Base-by-base conservation (phyloP, 1,140 invertebrate species). In the Asbolus verrucosus region DNA sequence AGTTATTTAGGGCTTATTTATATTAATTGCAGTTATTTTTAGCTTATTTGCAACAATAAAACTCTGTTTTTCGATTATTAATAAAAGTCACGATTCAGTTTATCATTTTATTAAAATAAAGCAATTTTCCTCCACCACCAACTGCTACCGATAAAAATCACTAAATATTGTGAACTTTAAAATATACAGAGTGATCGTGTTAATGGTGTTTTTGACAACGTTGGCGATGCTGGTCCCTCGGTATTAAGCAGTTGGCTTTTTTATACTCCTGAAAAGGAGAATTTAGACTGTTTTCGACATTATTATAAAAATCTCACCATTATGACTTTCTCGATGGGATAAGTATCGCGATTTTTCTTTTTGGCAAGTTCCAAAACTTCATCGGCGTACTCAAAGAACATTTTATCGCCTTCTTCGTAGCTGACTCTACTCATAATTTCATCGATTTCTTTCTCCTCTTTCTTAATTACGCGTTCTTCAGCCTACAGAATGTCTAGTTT, bases 401-500 rank as follows among this genome's bases (percentile, higher is more conserved):
- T 74, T 6, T 75, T 62, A 61, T 81, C 76, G 15, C 77, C 77
- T 14, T 74, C 54, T 11, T 62, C 63, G 14, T 60, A 50, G 18
- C 54, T 30, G 1, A 15, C 15, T 11, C 19, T 24, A 1, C 33
- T 21, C 16, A 43, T 36, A 2, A 50, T 39, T 6, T 62, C n/a
- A 9, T 76, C 69, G 8, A 63, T 63, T 69, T 75, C 71, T 19
- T 72, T 63, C 59, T 73, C 67, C 67, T 82, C 77, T 16, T 80
- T 80, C 71, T 81, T 81, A 60, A 77, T 78, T 65, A 82, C 78
- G 15, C 78, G 69, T 68, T 84, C 81, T 60, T 84, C 79, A 2
- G 75, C 70, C 13, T 75, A 11, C n/a, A 14, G 46, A 19, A 60
- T 1, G 24, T 11, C 8, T 9, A 13, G 6, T 6, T 8, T 1